These are phyloP conservation scores for Tolmerus cingulatus DNA, from an alignment of 2,888 invertebrate genomes.

Conservation along the genomic window DNA sequence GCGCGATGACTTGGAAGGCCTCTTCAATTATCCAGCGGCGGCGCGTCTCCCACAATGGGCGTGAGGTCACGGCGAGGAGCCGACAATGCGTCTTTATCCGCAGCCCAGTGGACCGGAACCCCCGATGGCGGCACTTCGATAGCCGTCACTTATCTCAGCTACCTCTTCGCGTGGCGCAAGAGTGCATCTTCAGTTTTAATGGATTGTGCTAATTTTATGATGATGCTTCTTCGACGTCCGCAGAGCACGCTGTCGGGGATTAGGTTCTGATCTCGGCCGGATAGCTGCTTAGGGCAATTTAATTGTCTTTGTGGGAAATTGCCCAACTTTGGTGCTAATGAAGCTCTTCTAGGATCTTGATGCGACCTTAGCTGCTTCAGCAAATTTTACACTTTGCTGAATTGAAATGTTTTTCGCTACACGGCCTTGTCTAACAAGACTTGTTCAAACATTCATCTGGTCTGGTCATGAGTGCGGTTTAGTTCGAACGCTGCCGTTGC, in stretches of 20 bases:
- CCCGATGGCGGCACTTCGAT: not conserved
- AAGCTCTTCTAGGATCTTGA: not conserved
- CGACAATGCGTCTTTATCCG: slow-evolving; percentile 17
- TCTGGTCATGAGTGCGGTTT: not conserved
- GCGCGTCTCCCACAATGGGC: not conserved
- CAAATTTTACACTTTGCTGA: not conserved
- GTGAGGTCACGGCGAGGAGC: slow-evolving; percentile 5
- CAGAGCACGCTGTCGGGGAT: not conserved
- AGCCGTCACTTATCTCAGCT: not conserved
- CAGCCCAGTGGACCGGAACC: not conserved
- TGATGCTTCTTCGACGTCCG: not conserved
- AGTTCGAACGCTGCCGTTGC: not conserved
- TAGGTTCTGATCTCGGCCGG: not conserved
- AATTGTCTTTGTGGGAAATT: not conserved
- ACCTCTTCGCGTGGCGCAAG: not conserved
- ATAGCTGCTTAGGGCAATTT: not conserved
- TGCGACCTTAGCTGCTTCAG: not conserved
- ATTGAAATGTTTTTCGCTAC: not conserved
- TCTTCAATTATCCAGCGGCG: not conserved
- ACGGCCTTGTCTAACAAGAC: not conserved
- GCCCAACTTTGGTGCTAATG: not conserved
- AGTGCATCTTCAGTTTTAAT: not conserved
- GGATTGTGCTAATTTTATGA: not conserved
- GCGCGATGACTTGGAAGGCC: not conserved
- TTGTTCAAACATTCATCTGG: not conserved